A percentile compares a stretch with the other conserved stretches of the same genome.
These are phyloP conservation scores for Drosophila lacicola DNA, from an alignment of 2,888 invertebrate genomes.

Conservation along the genomic window DNA sequence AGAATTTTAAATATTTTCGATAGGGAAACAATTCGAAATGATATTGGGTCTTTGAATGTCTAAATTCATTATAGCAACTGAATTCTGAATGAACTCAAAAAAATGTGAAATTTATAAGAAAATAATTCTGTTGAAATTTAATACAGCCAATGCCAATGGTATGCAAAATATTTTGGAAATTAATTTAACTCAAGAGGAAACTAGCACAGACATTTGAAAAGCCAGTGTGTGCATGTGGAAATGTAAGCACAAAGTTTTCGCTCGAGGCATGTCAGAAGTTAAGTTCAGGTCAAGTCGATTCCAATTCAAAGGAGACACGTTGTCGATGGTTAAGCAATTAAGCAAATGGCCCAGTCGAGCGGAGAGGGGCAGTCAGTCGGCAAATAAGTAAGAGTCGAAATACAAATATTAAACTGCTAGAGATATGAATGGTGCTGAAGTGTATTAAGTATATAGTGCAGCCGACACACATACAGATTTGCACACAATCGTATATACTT, in stretches of 20 bases:
- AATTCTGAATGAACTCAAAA: not conserved
- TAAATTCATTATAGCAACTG: too few species aligned
- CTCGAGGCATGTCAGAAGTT: conserved; percentile 3
- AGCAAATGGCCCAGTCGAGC: conserved; percentile 35
- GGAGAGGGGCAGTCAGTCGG: not conserved
- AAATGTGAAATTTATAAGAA: not conserved
- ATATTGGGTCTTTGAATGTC: not conserved
- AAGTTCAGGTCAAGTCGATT: conserved; percentile 7
- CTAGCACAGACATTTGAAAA: not conserved
- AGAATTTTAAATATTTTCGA: too few species aligned
- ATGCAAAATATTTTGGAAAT: not conserved
- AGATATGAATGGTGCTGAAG: conserved; percentile 2
- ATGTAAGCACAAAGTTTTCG: not conserved
- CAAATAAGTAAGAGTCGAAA: conserved; percentile 30
- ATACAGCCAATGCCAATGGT: conserved; percentile 6
- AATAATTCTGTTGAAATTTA: conserved; percentile 20
- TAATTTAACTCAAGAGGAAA: conserved; percentile 4
- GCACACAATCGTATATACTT: not conserved
- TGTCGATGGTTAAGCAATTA: conserved; percentile 43
- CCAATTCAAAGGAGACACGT: conserved; percentile 16
- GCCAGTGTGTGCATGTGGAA: not conserved
- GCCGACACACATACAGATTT: conserved; percentile 5
- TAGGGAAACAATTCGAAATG: too few species aligned
- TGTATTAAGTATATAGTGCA: conserved; percentile 13
- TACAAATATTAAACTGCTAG: conserved; percentile 32